phyloP scores from a whole-genome alignment of 2,113 vertebrate genomes.

The Aegotheles bennettii region DNA sequence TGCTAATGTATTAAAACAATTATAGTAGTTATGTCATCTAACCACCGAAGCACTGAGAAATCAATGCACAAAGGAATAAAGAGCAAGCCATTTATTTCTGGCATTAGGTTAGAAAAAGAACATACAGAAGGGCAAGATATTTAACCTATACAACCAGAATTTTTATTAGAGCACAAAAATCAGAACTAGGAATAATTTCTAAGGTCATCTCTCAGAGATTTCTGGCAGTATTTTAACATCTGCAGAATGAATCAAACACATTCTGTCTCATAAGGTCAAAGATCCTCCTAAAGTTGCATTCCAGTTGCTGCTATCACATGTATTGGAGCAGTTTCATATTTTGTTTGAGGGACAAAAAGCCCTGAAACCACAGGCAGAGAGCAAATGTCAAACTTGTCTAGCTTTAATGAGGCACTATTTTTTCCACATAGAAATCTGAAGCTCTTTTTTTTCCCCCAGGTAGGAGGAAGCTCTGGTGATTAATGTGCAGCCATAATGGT shows the following conservation, averaged over 20 bases:
- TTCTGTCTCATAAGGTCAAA: slow-evolving; percentile 47
- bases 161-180: slow-evolving; percentile 3
- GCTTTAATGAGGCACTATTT: slow-evolving; percentile 49
- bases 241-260: slow-evolving; percentile 43
- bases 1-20: slow-evolving; percentile 55
- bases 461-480: neutral
- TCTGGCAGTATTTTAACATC: slow-evolving; percentile 33
- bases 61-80: slow-evolving; percentile 44
- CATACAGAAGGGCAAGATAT: neutral
- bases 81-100: slow-evolving; percentile 41
- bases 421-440: slow-evolving; percentile 22
- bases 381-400: slow-evolving; percentile 46
- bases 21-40: slow-evolving; percentile 42
- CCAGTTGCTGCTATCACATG: slow-evolving; percentile 16
- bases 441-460: neutral
- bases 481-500: neutral
- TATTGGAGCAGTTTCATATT: slow-evolving; percentile 5
- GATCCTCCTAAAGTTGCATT: slow-evolving; percentile 31
- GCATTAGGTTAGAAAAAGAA: slow-evolving; percentile 9
- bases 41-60: neutral
- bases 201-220: slow-evolving; percentile 9
- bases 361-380: slow-evolving; percentile 44
- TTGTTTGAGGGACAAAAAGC: slow-evolving; percentile 18
- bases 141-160: slow-evolving; percentile 35
- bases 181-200: neutral